phyloP scores from a whole-genome alignment of 1,140 invertebrate species.

The Drosophila ambigua region DNA sequence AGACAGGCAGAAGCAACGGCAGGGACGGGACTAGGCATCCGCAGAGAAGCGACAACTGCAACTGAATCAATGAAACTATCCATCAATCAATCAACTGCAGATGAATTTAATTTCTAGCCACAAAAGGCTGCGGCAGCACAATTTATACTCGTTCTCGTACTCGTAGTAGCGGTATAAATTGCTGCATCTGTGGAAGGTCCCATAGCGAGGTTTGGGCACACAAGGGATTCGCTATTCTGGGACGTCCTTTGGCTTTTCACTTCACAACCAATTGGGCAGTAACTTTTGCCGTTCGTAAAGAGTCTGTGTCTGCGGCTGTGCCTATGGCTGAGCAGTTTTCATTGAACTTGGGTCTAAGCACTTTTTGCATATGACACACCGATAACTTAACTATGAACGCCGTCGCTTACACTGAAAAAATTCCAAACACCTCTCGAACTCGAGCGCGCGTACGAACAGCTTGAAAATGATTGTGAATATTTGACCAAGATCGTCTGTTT shows the following conservation, averaged over 20 bases:
- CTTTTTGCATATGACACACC: not conserved
- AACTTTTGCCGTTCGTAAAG: not conserved
- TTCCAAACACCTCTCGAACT: slow-evolving; percentile 23
- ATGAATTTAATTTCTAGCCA: slow-evolving; percentile 68
- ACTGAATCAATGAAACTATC: slow-evolving; percentile 77
- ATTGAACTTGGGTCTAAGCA: not conserved
- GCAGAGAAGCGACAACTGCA: slow-evolving; percentile 31
- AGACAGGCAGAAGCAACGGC: slow-evolving; percentile 22
- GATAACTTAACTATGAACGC: not conserved
- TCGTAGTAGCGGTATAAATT: not conserved
- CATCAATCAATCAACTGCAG: slow-evolving; percentile 78
- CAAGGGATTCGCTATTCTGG: not conserved
- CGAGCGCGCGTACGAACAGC: slow-evolving; percentile 63
- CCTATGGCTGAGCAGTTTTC: too few species aligned
- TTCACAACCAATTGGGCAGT: not conserved
- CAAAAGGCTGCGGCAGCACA: slow-evolving; percentile 16
- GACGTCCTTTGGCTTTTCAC: slow-evolving; percentile 18
- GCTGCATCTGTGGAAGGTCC: not conserved
- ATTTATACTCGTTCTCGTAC: not conserved
- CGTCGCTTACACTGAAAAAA: slow-evolving; percentile 39
- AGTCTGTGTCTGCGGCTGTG: too few species aligned
- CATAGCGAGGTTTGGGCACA: not conserved
- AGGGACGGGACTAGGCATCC: slow-evolving; percentile 21
- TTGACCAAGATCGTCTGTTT: slow-evolving; percentile 73
- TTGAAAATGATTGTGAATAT: slow-evolving; percentile 80